A percentile compares a stretch with the other conserved stretches of the same genome.
Evolutionary conservation across 1,140 invertebrate species (phyloP).

Genomic region (Samia ricini): DNA sequence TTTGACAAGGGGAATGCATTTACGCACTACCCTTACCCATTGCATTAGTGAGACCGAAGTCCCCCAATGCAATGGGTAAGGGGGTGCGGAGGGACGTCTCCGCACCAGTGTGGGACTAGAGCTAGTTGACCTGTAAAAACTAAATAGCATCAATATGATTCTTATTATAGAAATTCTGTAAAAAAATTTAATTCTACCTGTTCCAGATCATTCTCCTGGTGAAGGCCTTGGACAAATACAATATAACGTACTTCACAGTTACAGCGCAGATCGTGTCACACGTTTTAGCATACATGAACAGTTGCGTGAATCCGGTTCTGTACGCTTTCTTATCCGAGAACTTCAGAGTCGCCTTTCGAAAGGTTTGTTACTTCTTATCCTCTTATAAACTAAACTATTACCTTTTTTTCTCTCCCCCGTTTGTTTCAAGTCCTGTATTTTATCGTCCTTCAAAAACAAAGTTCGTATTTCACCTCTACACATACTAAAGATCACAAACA

Average conservation of each 20-base stretch:
- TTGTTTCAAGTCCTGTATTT: background rate
- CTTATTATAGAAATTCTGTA: background rate
- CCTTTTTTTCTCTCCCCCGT: background rate
- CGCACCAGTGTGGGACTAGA: no score
- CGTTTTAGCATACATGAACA: constrained; percentile 96
- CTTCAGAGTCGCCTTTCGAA: constrained; percentile 90
- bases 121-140: no score
- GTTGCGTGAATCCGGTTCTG: constrained; percentile 96
- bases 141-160: no score
- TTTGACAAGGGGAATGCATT: no score
- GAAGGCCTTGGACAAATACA: constrained; percentile 86
- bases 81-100: no score
- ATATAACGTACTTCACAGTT: constrained; percentile 82
- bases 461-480: background rate
- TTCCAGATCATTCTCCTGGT: constrained; percentile 87
- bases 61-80: no score
- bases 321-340: constrained; percentile 95
- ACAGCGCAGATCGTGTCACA: constrained; percentile 91
- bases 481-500: background rate
- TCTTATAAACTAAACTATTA: background rate
- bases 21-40: no score
- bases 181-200: constrained; percentile 18
- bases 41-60: no score
- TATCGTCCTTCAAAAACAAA: background rate
- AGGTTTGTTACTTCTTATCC: constrained; percentile 63